phyloP scores from a whole-genome alignment of 2,888 invertebrate species.

The Drosophila aldrichi region DNA sequence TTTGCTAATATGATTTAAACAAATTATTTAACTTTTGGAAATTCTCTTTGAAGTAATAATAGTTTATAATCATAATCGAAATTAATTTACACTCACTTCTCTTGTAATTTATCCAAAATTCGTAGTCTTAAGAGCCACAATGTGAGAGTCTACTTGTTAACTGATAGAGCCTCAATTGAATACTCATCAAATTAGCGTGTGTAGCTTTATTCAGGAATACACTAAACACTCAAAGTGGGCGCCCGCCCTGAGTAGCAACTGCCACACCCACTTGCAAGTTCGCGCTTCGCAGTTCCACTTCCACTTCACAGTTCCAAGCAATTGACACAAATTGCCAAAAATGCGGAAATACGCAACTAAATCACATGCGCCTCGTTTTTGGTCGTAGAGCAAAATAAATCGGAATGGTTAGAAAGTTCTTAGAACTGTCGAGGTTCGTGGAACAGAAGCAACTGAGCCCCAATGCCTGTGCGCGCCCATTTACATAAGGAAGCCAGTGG shows the following conservation, averaged over 20 bases:
- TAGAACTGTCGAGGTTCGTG: conserved; percentile 56
- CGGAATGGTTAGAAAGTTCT: conserved; percentile 24
- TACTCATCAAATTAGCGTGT: conserved; percentile 71
- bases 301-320: conserved; percentile 40
- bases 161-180: conserved; percentile 76
- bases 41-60: too few species aligned
- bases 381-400: conserved; percentile 36
- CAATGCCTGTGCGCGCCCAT: conserved; percentile 36
- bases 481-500: conserved; percentile 49
- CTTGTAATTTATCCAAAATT: not conserved
- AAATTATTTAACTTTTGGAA: too few species aligned
- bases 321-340: conserved; percentile 77
- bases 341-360: conserved; percentile 77
- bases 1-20: too few species aligned
- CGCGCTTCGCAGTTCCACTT: conserved; percentile 11
- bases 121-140: not conserved
- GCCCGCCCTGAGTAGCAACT: conserved; percentile 21
- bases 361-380: conserved; percentile 24
- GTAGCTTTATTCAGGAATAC: conserved; percentile 17
- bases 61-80: too few species aligned
- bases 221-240: conserved; percentile 18
- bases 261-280: conserved; percentile 21
- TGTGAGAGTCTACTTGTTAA: conserved; percentile 59
- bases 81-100: conserved; percentile 51
- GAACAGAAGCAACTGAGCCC: conserved; percentile 65